phyloP scores from a whole-genome alignment of 2,113 vertebrate genomes.

The Silurus asotus region DNA sequence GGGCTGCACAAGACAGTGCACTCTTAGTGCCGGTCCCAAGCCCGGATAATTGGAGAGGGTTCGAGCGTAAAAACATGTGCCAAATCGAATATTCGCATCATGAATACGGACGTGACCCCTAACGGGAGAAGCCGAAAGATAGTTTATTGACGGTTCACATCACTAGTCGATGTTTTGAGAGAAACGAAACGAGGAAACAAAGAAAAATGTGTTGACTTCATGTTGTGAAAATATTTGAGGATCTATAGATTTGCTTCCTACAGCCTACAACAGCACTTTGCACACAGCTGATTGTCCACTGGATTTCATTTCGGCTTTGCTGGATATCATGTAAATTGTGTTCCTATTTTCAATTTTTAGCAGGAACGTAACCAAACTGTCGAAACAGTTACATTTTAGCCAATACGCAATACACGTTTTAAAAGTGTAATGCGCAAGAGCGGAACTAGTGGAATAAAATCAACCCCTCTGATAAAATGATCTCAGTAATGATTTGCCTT shows the following conservation, averaged over 20 bases:
- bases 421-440: background rate
- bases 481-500: background rate
- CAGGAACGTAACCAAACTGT: background rate
- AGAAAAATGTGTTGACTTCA: too few relatives aligned
- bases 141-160: background rate
- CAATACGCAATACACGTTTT: background rate
- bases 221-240: too few relatives aligned
- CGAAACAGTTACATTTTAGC: background rate
- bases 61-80: too few relatives aligned
- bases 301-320: background rate
- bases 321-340: background rate
- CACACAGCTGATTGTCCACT: too few relatives aligned
- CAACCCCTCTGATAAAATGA: background rate
- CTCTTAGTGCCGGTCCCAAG: too few relatives aligned
- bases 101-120: too few relatives aligned
- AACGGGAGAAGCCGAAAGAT: too few relatives aligned
- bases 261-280: too few relatives aligned
- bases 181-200: background rate
- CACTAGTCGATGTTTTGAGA: background rate
- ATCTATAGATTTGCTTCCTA: too few relatives aligned
- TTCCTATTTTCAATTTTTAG: background rate
- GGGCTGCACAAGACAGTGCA: too few relatives aligned
- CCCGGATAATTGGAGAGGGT: too few relatives aligned
- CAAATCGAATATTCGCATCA: too few relatives aligned
- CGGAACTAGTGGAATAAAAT: background rate